Evolutionary conservation across 2,113 vertebrate species (phyloP), one percentile per base, ranked within the genome.

Genomic region (Plecotus auritus): DNA sequence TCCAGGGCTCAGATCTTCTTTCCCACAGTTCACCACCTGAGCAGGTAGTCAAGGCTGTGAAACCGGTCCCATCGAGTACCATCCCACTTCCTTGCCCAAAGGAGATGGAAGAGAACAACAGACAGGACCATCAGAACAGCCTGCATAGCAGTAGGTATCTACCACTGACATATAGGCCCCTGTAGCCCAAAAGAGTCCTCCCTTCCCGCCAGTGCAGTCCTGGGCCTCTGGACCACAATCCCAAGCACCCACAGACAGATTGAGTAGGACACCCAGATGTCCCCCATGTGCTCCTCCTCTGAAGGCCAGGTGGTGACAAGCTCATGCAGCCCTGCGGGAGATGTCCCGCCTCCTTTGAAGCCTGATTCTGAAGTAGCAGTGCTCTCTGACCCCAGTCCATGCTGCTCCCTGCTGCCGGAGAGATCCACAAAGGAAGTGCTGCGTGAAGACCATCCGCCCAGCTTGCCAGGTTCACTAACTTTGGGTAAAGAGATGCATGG

Each of bases 381-480:
- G 3, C 89, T 98, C 35, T 98, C 99, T 85, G 99, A 98, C 77
- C 98, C 98, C 0, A 98, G 97, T 0, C 99, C 98, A 0, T 98
- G 99, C 80, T 98, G 98, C 42, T 97, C 97, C 59, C 98, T 98
- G 96, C 99, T n/a, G 2, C 99, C 98, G 0, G 98, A 99, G 98
- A 99, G 98, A 77, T 96, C 91, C 12, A 74, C 97, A 28, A 98
- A 98, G 96, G 99, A 98, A 97, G 94, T 97, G 20, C 5, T 7
- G 16, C 1, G 4, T 23, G 9, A 67, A 98, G 98, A 99, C 98
- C 97, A 26, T 45, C 8, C 0, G 1, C 54, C 98, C 82, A 98
- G 96, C 3, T 14, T 94, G 4, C 97, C 97, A 6, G 98, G 98
- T 3, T 97, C 98, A 0, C 95, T 96, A 4, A 98, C 96, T 28